phyloP scores from a whole-genome alignment of 2,888 invertebrate genomes.

The Magallana nippona region DNA sequence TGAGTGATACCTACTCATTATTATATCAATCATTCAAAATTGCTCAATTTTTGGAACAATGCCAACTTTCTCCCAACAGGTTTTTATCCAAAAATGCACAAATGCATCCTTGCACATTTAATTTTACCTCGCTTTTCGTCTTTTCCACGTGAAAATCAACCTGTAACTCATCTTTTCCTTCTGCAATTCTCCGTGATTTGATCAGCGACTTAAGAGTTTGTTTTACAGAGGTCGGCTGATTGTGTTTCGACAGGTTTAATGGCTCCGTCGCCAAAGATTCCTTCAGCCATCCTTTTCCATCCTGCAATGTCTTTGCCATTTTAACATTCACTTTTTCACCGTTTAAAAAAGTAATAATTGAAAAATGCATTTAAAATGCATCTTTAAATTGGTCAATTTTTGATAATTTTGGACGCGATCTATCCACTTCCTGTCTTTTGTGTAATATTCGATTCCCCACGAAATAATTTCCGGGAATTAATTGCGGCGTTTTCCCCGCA shows the following conservation, averaged over 20 bases:
- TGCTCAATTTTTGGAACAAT: not conserved
- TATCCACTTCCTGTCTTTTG: not conserved
- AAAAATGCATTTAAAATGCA: slow-evolving; percentile 18
- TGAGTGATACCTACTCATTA: not conserved
- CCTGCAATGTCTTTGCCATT: slow-evolving; percentile 1
- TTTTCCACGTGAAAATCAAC: slow-evolving; percentile 36
- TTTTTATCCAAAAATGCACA: not conserved
- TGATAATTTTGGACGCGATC: not conserved
- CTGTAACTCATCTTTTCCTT: slow-evolving; percentile 45
- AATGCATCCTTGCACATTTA: not conserved
- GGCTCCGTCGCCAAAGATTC: slow-evolving; percentile 18
- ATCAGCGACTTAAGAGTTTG: slow-evolving; percentile 49
- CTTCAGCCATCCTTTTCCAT: not conserved
- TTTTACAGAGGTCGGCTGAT: slow-evolving; percentile 40
- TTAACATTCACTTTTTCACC: not conserved
- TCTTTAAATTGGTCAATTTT: not conserved
- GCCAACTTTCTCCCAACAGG: not conserved
- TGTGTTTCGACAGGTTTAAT: slow-evolving; percentile 44
- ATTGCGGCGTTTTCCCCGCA: too few species aligned
- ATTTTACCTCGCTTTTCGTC: slow-evolving; percentile 32
- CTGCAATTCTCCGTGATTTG: slow-evolving; percentile 47
- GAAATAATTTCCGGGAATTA: not conserved
- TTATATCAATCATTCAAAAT: not conserved
- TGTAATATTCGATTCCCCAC: slow-evolving; percentile 8
- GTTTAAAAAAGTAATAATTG: not conserved